phyloP scores from a whole-genome alignment of 2,888 invertebrate genomes.

The Chymomyza fuscimana region DNA sequence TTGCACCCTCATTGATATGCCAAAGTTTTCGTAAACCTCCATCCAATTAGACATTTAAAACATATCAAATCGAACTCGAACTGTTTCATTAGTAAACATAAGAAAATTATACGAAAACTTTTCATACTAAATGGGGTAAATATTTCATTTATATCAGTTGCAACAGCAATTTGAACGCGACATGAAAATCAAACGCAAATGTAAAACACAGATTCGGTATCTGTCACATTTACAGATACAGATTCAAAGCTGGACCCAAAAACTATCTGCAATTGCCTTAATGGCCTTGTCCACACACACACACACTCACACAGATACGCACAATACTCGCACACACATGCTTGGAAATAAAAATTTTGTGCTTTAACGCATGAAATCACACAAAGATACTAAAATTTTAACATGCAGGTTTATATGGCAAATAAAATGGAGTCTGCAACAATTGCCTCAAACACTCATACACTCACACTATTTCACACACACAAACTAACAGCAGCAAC shows the following conservation, averaged over 20 bases:
- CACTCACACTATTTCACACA: constrained; percentile 3
- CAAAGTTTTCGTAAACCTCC: constrained; percentile 18
- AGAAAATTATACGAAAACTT: constrained; percentile 30
- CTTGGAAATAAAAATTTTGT: constrained; percentile 58
- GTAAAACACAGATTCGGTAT: neutral
- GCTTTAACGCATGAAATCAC: constrained; percentile 74
- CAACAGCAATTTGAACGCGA: constrained; percentile 60
- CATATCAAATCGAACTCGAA: constrained; percentile 59
- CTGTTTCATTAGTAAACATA: constrained; percentile 65
- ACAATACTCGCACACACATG: neutral
- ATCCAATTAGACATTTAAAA: constrained; percentile 58
- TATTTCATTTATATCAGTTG: constrained; percentile 67
- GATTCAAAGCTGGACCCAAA: neutral
- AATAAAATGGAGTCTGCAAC: constrained; percentile 51
- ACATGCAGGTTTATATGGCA: constrained; percentile 57
- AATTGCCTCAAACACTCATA: constrained; percentile 19
- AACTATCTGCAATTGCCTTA: constrained; percentile 13
- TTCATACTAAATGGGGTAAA: constrained; percentile 18
- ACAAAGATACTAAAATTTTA: constrained; percentile 70
- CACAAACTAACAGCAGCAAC: constrained; percentile 36
- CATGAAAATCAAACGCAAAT: constrained; percentile 62
- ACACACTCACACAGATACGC: neutral
- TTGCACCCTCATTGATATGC: neutral
- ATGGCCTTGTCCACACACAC: constrained; percentile 28
- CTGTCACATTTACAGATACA: neutral